Conservation (phyloP, 2,797 vertebrate species). For the Chrysocyon brachyurus region DNA sequence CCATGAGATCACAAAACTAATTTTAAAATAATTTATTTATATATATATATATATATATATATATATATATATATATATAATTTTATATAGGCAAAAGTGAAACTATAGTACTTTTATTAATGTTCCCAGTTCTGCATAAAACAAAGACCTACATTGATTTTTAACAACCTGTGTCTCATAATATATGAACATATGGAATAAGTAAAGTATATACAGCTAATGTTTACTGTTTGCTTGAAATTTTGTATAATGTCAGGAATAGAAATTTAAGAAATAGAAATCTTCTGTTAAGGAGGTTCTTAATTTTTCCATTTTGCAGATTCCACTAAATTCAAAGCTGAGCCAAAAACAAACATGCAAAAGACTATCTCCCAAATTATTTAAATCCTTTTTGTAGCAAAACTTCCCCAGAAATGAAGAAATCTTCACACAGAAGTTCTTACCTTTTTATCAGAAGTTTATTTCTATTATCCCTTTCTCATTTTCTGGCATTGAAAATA, state of each 20-base stretch:
- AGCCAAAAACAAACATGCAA: slow-evolving; percentile 14
- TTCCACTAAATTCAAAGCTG: slow-evolving; percentile 35
- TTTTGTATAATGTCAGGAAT: slow-evolving; percentile 49
- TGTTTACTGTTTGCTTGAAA: slow-evolving; percentile 46
- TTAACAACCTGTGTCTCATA: slow-evolving; percentile 40
- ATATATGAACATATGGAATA: neutral
- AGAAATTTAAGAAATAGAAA: slow-evolving; percentile 34
- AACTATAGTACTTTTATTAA: neutral
- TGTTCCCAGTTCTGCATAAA: slow-evolving; percentile 50
- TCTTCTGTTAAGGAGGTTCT: slow-evolving; percentile 33
- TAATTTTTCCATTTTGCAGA: slow-evolving; percentile 27
- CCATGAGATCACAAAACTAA: slow-evolving; percentile 52
- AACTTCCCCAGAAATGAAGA: slow-evolving; percentile 63
- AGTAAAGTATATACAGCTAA: neutral
- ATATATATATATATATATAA: no score
- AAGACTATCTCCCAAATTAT: slow-evolving; percentile 44
- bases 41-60: no score
- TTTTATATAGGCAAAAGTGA: slow-evolving; percentile 36
- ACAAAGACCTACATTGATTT: slow-evolving; percentile 12
- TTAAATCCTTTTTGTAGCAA: slow-evolving; percentile 56
- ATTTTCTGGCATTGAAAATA: slow-evolving; percentile 63
- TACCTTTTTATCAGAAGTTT: slow-evolving; percentile 61
- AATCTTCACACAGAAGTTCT: slow-evolving; percentile 58
- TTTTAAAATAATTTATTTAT: neutral
- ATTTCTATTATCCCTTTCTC: slow-evolving; percentile 64